Evolutionary conservation across 2,797 vertebrate species (phyloP).

Genomic region (Antennarius maculatus): DNA sequence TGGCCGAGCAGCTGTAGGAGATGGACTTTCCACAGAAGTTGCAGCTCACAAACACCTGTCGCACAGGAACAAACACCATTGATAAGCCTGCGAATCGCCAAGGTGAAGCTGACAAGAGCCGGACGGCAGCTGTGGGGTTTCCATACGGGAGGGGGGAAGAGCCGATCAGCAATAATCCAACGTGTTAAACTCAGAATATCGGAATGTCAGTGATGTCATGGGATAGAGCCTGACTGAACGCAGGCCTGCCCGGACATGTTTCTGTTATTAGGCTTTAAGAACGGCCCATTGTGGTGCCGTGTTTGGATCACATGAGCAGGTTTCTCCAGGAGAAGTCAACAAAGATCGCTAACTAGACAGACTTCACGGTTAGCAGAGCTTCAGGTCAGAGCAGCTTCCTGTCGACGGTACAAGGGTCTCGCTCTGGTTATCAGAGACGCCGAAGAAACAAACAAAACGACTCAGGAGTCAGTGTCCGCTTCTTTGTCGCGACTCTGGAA

Average conservation of each 20-base stretch:
- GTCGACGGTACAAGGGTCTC: slow-evolving; percentile 2
- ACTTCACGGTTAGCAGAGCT: slow-evolving; percentile 26
- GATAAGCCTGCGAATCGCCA: slow-evolving; percentile 46
- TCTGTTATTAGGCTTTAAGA: background rate
- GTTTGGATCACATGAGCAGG: background rate
- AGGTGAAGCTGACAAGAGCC: slow-evolving; percentile 19
- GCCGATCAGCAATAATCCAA: slow-evolving; percentile 51
- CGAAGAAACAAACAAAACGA: slow-evolving; percentile 11
- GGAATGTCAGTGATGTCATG: slow-evolving; percentile 20
- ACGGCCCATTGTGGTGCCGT: background rate
- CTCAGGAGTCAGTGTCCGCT: background rate
- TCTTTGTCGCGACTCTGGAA: background rate
- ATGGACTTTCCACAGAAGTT: slow-evolving; percentile 99
- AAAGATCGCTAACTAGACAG: background rate
- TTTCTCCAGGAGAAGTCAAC: slow-evolving; percentile 3
- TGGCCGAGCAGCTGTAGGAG: slow-evolving; percentile 95
- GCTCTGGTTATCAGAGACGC: slow-evolving; percentile 8
- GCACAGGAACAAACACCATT: slow-evolving; percentile 36
- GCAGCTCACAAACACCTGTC: slow-evolving; percentile 98
- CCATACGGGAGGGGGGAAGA: slow-evolving; percentile 9
- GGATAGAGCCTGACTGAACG: background rate
- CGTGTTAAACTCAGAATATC: slow-evolving; percentile 25
- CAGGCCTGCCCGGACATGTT: background rate
- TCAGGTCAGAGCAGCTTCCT: slow-evolving; percentile 19
- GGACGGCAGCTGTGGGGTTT: slow-evolving; percentile 58